Conservation (phyloP, 2,113 vertebrate genomes). For the Thalassarche chlororhynchos region DNA sequence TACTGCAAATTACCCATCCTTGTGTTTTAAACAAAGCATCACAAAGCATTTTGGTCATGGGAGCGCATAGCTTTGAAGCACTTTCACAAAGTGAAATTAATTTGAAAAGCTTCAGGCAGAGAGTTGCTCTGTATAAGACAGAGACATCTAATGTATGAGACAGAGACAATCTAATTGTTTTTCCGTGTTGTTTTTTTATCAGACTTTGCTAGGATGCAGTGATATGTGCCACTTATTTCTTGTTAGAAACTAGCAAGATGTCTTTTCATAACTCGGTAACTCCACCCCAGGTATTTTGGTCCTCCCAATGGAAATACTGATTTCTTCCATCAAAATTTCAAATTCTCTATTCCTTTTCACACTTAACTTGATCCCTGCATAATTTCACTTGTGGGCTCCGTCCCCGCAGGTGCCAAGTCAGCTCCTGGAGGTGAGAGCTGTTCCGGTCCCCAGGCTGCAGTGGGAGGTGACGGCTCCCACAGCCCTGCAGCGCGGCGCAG, state of each 20-base stretch:
- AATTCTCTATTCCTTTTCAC: background rate
- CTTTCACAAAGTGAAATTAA: background rate
- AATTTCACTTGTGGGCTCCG: background rate
- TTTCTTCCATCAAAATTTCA: background rate
- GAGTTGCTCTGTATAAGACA: background rate
- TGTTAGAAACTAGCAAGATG: background rate
- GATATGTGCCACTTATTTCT: background rate
- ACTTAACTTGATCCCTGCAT: background rate
- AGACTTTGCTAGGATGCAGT: background rate
- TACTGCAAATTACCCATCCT: background rate
- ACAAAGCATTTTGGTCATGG: background rate
- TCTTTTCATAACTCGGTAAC: background rate
- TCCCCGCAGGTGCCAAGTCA: background rate
- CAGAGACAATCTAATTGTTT: background rate
- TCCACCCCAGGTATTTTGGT: background rate
- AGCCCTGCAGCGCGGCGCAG: accelerated
- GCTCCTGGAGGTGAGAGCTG: background rate
- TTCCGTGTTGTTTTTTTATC: background rate
- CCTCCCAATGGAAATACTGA: background rate
- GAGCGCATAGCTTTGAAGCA: background rate
- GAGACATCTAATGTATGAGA: background rate
- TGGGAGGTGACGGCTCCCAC: background rate
- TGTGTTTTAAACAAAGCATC: background rate
- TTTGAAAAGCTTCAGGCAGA: background rate
- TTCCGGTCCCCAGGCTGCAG: background rate